Percentiles rank a stretch among this genome's conserved stretches.
Evolutionary conservation across 1,140 invertebrate species (phyloP).

Genomic region (Tetranychus cinnabarinus): DNA sequence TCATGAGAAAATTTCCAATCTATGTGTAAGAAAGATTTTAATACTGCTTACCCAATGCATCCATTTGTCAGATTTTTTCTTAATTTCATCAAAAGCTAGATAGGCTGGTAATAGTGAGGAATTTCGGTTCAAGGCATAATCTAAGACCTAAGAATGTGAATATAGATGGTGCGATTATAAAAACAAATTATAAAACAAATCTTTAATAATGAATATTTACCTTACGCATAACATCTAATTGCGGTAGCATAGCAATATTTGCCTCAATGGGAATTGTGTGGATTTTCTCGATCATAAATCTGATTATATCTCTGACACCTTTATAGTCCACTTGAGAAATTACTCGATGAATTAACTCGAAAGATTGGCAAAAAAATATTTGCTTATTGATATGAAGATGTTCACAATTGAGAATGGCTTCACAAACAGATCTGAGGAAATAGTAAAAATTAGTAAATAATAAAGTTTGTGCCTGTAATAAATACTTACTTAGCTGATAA

Average conservation of each 20-base stretch:
- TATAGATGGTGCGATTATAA: constrained; percentile 4
- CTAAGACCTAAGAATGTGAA: constrained; percentile 29
- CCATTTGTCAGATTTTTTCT: constrained; percentile 38
- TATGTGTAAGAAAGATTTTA: neutral
- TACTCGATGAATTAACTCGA: constrained; percentile 55
- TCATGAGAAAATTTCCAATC: neutral
- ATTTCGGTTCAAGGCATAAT: constrained; percentile 75
- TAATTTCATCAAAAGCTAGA: constrained; percentile 79
- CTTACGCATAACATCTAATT: constrained; percentile 49
- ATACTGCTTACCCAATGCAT: constrained; percentile 57
- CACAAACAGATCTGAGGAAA: constrained; percentile 44
- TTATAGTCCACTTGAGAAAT: constrained; percentile 84
- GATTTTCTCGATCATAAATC: constrained; percentile 50
- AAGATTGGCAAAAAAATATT: constrained; percentile 61
- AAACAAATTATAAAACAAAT: neutral
- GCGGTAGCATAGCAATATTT: constrained; percentile 48
- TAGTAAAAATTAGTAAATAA: neutral
- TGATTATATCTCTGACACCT: constrained; percentile 25
- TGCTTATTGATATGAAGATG: constrained; percentile 46
- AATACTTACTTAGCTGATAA: constrained; percentile 15
- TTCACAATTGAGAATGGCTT: constrained; percentile 51
- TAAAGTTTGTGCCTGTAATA: neutral
- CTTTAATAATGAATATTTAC: constrained; percentile 13
- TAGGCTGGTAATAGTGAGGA: constrained; percentile 73
- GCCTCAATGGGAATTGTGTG: constrained; percentile 44